Base-by-base conservation (phyloP, 2,888 invertebrate species). In the Stramonita haemastoma region DNA sequence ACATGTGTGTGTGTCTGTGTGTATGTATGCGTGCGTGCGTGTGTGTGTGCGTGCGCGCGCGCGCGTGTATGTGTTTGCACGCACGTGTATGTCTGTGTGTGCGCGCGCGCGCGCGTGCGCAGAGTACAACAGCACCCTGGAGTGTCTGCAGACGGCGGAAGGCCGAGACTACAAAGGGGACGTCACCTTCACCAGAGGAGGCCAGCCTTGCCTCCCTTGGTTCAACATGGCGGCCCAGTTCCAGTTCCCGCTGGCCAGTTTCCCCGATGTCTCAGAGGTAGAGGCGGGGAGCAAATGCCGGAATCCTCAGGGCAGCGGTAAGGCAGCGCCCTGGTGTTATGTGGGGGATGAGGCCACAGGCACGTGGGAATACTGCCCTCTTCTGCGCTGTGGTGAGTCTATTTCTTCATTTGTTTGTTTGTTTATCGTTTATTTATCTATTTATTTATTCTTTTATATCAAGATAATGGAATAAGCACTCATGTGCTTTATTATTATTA, bases 131-230 rank as follows among this genome's bases (percentile, higher is more conserved):
- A 79, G 26, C 66, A 84, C 73, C 5, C 83, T 87, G 11, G 89
- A 89, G 73, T 89, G 89, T 57, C 32, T 73, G 8, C 87, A 87
- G 32, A 86, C 87, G 19, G 26, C 34, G 29, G 26, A 66, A 29
- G 89, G 89, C 57, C 29, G 22, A 19, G 89, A 89, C 34, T 89
- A 89, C 73, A 89, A 83, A 87, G 89, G 89, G 8, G 83, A 56
- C 87, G 34, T 84, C 83, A 84, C 8, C 34, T 87, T 87, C 87
- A 89, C 87, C n/a, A 32, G 32, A 17, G 22, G 57, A 0, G 89
- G 89, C 8, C 46, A 46, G 60, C n/a, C 79, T 22, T 89, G 89
- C n/a, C 87, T 87, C 34, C 85, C 36, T 19, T 89, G 89, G 89
- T n/a, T n/a, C 34, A 34, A 1, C 2, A 13, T 29, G 29, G 4